A percentile compares a stretch with the other conserved stretches of the same genome.
Evolutionary conservation across 2,888 invertebrate genomes (phyloP).

Genomic region (Oxystoma pomonae): DNA sequence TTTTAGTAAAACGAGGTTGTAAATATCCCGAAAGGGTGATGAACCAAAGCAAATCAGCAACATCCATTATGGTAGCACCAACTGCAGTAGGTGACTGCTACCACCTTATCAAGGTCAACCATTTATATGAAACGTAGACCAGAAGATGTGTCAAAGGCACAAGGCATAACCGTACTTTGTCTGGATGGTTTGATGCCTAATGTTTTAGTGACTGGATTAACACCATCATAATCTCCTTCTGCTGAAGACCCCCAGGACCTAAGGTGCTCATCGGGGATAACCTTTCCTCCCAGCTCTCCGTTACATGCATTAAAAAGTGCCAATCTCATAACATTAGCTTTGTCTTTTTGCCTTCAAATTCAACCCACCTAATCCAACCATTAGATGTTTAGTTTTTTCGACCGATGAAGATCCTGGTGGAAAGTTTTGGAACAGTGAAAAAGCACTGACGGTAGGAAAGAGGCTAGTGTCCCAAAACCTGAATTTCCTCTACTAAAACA

Average conservation of each 20-base stretch:
- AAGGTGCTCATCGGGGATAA: slow-evolving; percentile 33
- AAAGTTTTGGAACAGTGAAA: too few species aligned
- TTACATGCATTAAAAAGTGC: slow-evolving; percentile 27
- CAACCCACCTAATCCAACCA: too few species aligned
- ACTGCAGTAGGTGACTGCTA: slow-evolving; percentile 30
- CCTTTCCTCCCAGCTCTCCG: slow-evolving; percentile 16
- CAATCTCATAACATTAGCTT: slow-evolving; percentile 1
- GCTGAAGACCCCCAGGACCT: slow-evolving; percentile 24
- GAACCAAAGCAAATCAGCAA: slow-evolving; percentile 19
- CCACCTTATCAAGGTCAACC: slow-evolving; percentile 2
- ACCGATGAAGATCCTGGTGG: too few species aligned
- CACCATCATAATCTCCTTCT: too few species aligned
- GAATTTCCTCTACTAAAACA: too few species aligned
- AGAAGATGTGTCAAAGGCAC: slow-evolving; percentile 3
- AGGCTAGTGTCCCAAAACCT: too few species aligned
- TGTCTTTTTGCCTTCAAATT: too few species aligned
- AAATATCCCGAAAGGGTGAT: slow-evolving; percentile 17
- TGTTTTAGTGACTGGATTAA: slow-evolving; percentile 24
- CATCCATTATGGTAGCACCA: slow-evolving; percentile 35
- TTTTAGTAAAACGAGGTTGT: slow-evolving; percentile 13
- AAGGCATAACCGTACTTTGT: slow-evolving; percentile 6
- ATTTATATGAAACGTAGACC: slow-evolving; percentile 8
- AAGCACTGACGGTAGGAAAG: too few species aligned
- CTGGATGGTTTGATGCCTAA: slow-evolving; percentile 17
- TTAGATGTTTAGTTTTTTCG: too few species aligned